Conservation (phyloP, 2,113 vertebrate genomes). For the Rhipidura dahli region DNA sequence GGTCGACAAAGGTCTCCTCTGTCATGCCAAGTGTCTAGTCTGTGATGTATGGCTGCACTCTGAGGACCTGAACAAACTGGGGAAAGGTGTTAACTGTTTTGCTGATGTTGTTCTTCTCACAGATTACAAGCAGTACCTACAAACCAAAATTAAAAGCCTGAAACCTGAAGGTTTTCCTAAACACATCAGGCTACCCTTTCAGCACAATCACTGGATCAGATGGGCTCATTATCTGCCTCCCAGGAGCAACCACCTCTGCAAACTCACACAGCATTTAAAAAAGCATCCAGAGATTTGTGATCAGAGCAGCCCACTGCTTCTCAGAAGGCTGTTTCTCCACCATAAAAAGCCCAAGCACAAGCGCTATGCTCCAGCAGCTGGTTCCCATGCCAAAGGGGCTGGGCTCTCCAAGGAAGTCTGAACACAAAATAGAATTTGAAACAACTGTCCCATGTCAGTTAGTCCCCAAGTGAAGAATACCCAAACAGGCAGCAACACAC, state of each 20-base stretch:
- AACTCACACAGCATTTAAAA: neutral
- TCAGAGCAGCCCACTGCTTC: neutral
- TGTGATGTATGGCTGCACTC: neutral
- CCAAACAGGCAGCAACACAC: neutral
- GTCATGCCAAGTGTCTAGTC: neutral
- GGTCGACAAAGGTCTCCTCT: neutral
- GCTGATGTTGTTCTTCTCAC: neutral
- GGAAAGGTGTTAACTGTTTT: neutral
- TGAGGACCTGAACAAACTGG: neutral
- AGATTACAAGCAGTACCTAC: neutral
- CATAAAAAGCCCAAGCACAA: neutral
- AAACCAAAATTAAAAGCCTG: neutral
- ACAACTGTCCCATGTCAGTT: rapidly evolving
- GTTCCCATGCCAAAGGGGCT: neutral
- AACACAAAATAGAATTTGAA: neutral
- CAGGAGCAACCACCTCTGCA: neutral
- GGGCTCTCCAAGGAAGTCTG: neutral
- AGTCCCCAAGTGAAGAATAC: neutral
- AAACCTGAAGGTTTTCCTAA: neutral
- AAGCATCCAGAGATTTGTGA: neutral
- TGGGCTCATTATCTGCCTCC: neutral
- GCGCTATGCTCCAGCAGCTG: neutral
- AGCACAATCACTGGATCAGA: neutral
- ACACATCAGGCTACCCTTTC: neutral
- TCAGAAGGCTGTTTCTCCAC: neutral